Base-by-base conservation (phyloP, 2,113 vertebrate species). In the Cololabis saira region DNA sequence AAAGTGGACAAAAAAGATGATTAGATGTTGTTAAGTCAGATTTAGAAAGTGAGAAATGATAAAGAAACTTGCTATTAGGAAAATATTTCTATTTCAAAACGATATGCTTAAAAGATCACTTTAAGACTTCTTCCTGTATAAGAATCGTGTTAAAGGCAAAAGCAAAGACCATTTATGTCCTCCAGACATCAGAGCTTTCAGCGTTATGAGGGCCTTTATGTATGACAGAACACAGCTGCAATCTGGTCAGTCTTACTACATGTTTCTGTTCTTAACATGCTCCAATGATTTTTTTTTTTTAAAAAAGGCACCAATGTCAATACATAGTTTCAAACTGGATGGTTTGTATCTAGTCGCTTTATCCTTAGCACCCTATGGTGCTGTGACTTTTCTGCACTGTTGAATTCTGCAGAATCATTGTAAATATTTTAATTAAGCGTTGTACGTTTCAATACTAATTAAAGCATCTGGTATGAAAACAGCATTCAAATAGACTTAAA, bases 171-270 rank as follows among this genome's bases (percentile, higher is more conserved):
- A 53, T 74, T 48, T 42, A 15, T 42, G 4, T 58, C 19, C n/a
- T 5, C 21, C 30, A 54, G 62, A 52, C 40, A 1, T 58, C 42
- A 18, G 11, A 16, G 42, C 24, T 33, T 45, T 59, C 44, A 30
- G 21, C 18, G 54, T 41, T 8, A 19, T 12, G 37, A 47, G 33
- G 21, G 30, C 30, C 40, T 55, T 67, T 48, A 27, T 24, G 12
- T 18, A 24, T 22, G 42, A 56, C 11, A 41, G 14, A 52, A 30
- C 44, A 43, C 43, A 67, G 33, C 50, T 61, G 57, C 57, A 51
- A 24, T 59, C 45, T 18, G 14, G 3, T 21, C 44, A 63, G 4
- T 19, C 63, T 52, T 30, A 48, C 7, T 30, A 10, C 12, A 18
- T 22, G 19, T 37, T 61, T 16, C 18, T 19, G 15, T 40, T 62